A percentile compares a stretch with the other conserved stretches of the same genome.
Evolutionary conservation across 2,797 vertebrate genomes (phyloP).

Genomic region (Caiman crocodilus): DNA sequence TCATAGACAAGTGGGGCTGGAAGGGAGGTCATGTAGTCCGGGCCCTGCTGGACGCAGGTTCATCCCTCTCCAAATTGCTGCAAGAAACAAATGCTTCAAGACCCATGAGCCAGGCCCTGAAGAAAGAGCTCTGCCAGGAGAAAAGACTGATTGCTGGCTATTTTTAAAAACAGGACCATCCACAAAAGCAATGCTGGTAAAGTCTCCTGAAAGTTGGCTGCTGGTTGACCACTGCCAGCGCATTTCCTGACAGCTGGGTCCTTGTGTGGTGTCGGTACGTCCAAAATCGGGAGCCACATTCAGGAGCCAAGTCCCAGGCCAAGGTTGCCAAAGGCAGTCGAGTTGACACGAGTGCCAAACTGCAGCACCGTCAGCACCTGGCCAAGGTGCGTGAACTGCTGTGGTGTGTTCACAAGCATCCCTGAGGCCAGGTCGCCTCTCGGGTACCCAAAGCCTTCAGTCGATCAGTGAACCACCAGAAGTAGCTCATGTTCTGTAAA

Average conservation of each 20-base stretch:
- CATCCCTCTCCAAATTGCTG: no score
- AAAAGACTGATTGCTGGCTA: not conserved
- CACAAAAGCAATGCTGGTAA: not conserved
- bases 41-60: no score
- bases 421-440: not conserved
- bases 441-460: not conserved
- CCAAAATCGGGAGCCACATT: not conserved
- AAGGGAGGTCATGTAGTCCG: no score
- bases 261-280: not conserved
- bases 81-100: no score
- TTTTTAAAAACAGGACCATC: not conserved
- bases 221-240: not conserved
- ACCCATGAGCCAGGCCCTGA: not conserved
- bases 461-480: not conserved
- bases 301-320: not conserved
- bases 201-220: not conserved
- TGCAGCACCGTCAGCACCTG: not conserved
- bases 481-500: not conserved
- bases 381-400: not conserved
- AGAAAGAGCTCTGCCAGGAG: not conserved
- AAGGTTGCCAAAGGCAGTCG: not conserved
- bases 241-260: not conserved
- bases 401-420: no score
- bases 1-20: no score
- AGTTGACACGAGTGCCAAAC: not conserved